phyloP scores from a whole-genome alignment of 2,888 invertebrate genomes.

The Yponomeuta cagnagella region DNA sequence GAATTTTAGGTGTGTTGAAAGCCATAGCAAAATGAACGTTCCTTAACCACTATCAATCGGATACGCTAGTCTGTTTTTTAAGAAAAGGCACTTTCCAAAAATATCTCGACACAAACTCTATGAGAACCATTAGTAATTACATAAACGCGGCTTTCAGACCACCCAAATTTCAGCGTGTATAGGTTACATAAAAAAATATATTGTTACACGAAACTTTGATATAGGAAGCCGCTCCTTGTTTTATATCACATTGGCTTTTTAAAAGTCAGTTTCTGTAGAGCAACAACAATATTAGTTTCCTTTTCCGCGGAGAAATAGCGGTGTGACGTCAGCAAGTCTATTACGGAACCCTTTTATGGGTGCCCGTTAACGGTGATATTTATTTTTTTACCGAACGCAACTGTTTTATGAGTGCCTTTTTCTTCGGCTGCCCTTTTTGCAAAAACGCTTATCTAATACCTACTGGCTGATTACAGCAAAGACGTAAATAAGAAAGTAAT shows the following conservation, averaged over 20 bases:
- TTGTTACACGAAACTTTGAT: too few species aligned
- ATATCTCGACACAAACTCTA: too few species aligned
- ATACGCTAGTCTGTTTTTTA: too few species aligned
- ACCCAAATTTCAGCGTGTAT: too few species aligned
- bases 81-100: too few species aligned
- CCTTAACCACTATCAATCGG: too few species aligned
- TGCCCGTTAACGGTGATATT: neutral
- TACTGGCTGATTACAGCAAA: neutral
- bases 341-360: constrained; percentile 2
- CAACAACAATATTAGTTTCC: constrained; percentile 1
- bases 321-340: constrained; percentile 1
- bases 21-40: too few species aligned
- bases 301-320: neutral
- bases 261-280: neutral
- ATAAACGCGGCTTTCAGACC: too few species aligned
- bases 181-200: too few species aligned
- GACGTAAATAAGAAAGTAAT: neutral
- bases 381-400: neutral
- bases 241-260: neutral
- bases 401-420: neutral
- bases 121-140: too few species aligned
- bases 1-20: too few species aligned
- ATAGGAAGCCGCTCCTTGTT: too few species aligned
- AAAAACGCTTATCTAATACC: neutral
- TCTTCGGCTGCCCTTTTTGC: neutral